phyloP scores from a whole-genome alignment of 2,113 vertebrate genomes.

The Corythornis cristatus region DNA sequence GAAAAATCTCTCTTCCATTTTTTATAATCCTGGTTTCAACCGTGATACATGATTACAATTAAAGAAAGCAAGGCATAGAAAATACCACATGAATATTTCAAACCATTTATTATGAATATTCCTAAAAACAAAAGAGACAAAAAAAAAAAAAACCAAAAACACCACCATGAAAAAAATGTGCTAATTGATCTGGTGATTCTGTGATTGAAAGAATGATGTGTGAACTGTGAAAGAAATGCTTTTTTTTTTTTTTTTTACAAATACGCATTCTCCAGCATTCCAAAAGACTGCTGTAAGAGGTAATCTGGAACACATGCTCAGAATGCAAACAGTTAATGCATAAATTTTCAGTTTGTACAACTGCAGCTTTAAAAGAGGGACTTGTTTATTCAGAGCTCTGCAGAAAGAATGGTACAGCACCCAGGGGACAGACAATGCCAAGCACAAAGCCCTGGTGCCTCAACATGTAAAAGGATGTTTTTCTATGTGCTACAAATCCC shows the following conservation, averaged over 20 bases:
- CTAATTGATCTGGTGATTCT: slow-evolving; percentile 75
- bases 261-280: slow-evolving; percentile 73
- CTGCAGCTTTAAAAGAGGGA: slow-evolving; percentile 86
- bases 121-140: not conserved
- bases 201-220: slow-evolving; percentile 72
- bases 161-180: slow-evolving; percentile 33
- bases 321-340: slow-evolving; percentile 92
- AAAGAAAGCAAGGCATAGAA: slow-evolving; percentile 32
- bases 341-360: slow-evolving; percentile 88
- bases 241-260: slow-evolving; percentile 53
- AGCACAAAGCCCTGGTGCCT: slow-evolving; percentile 86
- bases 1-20: not conserved
- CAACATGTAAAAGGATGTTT: slow-evolving; percentile 88
- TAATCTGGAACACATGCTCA: slow-evolving; percentile 95
- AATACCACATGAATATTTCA: slow-evolving; percentile 16
- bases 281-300: slow-evolving; percentile 85
- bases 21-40: slow-evolving; percentile 15
- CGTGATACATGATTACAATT: not conserved
- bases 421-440: slow-evolving; percentile 86
- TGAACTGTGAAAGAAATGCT: slow-evolving; percentile 70
- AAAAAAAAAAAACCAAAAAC: too few species aligned
- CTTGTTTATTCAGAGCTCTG: slow-evolving; percentile 95
- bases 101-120: slow-evolving; percentile 52
- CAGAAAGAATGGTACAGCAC: slow-evolving; percentile 88
- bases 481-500: slow-evolving; percentile 94